Base-by-base conservation (phyloP, 2,888 invertebrate genomes). In the Scelioninae gen. 1 region DNA sequence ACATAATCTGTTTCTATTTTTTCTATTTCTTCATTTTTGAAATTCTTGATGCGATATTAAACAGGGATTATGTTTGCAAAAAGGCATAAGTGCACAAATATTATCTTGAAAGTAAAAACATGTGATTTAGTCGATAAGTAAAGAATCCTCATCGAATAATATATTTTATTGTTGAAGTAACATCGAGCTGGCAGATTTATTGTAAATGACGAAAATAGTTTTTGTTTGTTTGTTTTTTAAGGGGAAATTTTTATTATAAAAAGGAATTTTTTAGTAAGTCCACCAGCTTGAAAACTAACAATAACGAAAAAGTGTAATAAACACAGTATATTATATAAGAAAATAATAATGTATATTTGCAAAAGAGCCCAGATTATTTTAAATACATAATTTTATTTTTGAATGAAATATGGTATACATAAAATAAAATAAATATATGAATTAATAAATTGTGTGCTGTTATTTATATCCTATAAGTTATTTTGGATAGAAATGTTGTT, bases 311-410 rank as follows among this genome's bases (percentile, higher is more conserved):
- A 84, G 83, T 82, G 84, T 85, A 87, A 85, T 85, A 58, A 84
- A 85, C 84, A 87, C 85, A 86, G 88, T 89, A 84, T 87, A 84
- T 83, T 68, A 66, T 85, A 81, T 69, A 74, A 75, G 60, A 66
- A 58, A 77, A 87, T 43, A 78, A 51, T 90, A 89, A 88, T 87
- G 86, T 89, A 88, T 89, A 88, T 87, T 88, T 87, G 90, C 85
- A 88, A 87, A 86, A 89, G 86, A 60, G 66, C 40, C 60, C 88
- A 88, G 90, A 90, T 90, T 89, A 91, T 92, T 92, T 92, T 92
- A 90, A 92, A 92, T 92, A 90, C 91, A 92, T 92, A 90, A 92
- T 92, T 92, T 92, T 92, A 92, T 92, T 92, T 92, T 92, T 92
- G 89, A 92, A 92, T 90, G 89, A 92, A 91, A 91, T 89, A 90